Percentiles rank a stretch among this genome's conserved stretches.
Conservation (phyloP, 1,140 invertebrate genomes). For the Drosophila ambigua region DNA sequence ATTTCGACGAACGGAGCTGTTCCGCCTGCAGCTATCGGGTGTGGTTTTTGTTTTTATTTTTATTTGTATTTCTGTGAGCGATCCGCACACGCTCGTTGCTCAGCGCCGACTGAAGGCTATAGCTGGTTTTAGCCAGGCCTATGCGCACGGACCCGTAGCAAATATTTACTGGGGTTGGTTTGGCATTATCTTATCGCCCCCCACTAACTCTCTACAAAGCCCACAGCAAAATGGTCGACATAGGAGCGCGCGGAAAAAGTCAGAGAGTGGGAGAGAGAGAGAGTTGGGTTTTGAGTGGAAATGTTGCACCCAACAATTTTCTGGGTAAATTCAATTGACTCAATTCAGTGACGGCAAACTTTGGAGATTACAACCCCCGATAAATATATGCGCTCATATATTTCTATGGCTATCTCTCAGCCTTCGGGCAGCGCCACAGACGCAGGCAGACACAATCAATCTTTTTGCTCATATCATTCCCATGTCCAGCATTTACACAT, state of each 20-base stretch:
- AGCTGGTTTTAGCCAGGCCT: slow-evolving; percentile 3
- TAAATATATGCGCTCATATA: too few relatives aligned
- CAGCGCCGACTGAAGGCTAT: slow-evolving; percentile 51
- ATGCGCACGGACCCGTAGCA: slow-evolving; percentile 8
- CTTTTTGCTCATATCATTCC: background rate
- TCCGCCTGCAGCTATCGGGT: background rate
- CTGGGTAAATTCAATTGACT: too few relatives aligned
- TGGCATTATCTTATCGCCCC: slow-evolving; percentile 48
- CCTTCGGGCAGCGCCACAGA: background rate
- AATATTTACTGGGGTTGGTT: slow-evolving; percentile 6
- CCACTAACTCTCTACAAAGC: slow-evolving; percentile 31
- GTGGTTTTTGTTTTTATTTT: too few relatives aligned
- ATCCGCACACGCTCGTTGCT: slow-evolving; percentile 50
- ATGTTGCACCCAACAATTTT: too few relatives aligned
- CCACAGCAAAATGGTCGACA: slow-evolving; percentile 23
- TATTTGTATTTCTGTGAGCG: background rate
- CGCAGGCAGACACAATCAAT: slow-evolving; percentile 7
- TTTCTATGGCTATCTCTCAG: too few relatives aligned
- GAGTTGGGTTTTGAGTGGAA: slow-evolving; percentile 19
- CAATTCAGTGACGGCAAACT: too few relatives aligned
- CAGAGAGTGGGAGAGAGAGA: slow-evolving; percentile 13
- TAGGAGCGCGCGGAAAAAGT: slow-evolving; percentile 15
- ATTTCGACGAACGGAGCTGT: slow-evolving; percentile 31
- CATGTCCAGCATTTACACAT: slow-evolving; percentile 46
- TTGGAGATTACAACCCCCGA: too few relatives aligned